phyloP scores from a whole-genome alignment of 1,140 invertebrate species.

The Globodera rostochiensis region DNA sequence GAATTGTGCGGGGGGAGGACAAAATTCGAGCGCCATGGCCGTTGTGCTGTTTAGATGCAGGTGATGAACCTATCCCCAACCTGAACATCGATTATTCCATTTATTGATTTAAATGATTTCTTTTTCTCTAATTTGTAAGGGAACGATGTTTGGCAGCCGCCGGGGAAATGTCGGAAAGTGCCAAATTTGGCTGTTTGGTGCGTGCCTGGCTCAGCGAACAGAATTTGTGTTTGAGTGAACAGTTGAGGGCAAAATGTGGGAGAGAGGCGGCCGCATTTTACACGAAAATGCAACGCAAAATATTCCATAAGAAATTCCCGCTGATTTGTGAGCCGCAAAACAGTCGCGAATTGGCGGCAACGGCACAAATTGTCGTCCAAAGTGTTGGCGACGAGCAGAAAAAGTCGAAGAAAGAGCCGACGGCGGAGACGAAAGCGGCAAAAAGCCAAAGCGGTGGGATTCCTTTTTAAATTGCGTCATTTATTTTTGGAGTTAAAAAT shows the following conservation, averaged over 20 bases:
- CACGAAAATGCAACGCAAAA: slow-evolving; percentile 7
- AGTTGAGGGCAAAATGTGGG: background rate
- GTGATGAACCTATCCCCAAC: background rate
- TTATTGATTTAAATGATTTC: background rate
- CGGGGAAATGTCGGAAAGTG: background rate
- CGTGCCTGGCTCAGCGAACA: slow-evolving; percentile 10
- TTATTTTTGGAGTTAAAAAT: background rate
- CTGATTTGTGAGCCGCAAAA: background rate
- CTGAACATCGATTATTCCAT: background rate
- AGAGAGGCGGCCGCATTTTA: slow-evolving; percentile 4
- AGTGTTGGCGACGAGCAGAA: background rate
- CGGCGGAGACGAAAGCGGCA: background rate
- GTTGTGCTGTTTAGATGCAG: slow-evolving; percentile 1
- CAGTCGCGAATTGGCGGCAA: too few relatives aligned
- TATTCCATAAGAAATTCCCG: slow-evolving; percentile 3
- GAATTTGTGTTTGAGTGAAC: slow-evolving; percentile 13
- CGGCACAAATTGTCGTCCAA: too few relatives aligned
- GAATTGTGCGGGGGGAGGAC: background rate
- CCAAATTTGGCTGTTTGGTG: slow-evolving; percentile 11
- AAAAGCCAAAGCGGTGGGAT: background rate
- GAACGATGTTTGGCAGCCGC: background rate
- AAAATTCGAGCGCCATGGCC: background rate
- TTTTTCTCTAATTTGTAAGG: slow-evolving; percentile 7
- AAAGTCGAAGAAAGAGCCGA: background rate
- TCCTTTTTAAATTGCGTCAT: background rate